phyloP scores from a whole-genome alignment of 2,797 vertebrate species.

The Mormyrus proboscirostris region DNA sequence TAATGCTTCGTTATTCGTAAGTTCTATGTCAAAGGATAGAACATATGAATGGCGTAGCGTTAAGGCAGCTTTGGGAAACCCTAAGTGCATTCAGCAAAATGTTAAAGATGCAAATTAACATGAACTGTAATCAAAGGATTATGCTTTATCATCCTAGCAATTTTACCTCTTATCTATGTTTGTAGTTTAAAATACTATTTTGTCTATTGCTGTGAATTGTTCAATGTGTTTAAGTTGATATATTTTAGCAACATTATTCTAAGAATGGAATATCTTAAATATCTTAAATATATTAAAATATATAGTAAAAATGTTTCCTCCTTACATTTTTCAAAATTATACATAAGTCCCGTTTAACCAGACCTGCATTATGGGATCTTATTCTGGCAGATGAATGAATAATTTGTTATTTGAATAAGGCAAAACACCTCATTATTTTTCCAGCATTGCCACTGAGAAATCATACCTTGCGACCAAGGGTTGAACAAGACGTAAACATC shows the following conservation, averaged over 20 bases:
- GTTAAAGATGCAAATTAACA: not conserved
- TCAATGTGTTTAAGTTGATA: not conserved
- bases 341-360: not conserved
- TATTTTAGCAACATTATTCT: not conserved
- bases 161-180: not conserved
- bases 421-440: not conserved
- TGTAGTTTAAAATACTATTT: not conserved
- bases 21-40: too few species aligned
- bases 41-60: not conserved
- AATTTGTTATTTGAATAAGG: not conserved
- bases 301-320: not conserved
- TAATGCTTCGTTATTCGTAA: too few species aligned
- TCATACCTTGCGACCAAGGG: constrained; percentile 79
- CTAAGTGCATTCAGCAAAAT: not conserved
- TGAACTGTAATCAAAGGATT: not conserved
- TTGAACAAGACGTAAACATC: constrained; percentile 89
- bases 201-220: not conserved
- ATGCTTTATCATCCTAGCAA: not conserved
- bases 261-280: not conserved
- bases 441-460: not conserved
- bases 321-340: not conserved
- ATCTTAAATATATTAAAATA: not conserved
- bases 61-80: not conserved
- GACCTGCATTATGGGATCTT: not conserved
- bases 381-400: not conserved